Conservation (phyloP, 2,888 invertebrate genomes). For the Diaprepes abbreviatus region DNA sequence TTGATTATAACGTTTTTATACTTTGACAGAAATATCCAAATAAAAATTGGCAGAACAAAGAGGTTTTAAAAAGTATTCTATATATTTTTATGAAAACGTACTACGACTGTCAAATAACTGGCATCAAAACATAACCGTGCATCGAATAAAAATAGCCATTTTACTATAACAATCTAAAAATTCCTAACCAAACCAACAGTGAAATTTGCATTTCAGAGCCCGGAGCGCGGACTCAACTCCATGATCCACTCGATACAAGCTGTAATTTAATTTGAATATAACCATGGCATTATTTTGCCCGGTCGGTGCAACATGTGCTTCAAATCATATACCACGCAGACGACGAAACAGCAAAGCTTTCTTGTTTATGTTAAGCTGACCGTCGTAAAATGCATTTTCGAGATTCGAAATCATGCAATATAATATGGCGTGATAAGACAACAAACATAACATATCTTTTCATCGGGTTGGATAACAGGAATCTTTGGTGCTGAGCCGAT, state of each 20-base stretch:
- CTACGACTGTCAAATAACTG: no score
- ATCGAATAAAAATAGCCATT: not conserved
- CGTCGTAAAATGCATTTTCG: constrained; percentile 60
- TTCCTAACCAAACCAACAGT: constrained; percentile 18
- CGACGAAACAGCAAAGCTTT: constrained; percentile 59
- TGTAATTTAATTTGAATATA: constrained; percentile 62
- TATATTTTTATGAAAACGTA: no score
- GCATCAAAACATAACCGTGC: no score
- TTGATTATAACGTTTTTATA: no score
- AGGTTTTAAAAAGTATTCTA: no score
- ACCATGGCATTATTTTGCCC: constrained; percentile 57
- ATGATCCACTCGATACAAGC: constrained; percentile 44
- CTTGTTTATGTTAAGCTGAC: constrained; percentile 60
- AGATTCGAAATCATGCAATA: constrained; percentile 48
- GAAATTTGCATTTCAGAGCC: constrained; percentile 43
- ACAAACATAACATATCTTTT: constrained; percentile 51
- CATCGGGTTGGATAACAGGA: constrained; percentile 45
- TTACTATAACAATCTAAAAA: constrained; percentile 23
- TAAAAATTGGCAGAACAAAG: no score
- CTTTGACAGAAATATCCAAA: no score
- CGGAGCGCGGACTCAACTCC: constrained; percentile 32
- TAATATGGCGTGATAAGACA: constrained; percentile 49
- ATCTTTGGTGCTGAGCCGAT: constrained; percentile 41
- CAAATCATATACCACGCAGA: constrained; percentile 62
- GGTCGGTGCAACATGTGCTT: constrained; percentile 61